phyloP scores from a whole-genome alignment of 2,113 vertebrate genomes.

The Anguilla japonica region DNA sequence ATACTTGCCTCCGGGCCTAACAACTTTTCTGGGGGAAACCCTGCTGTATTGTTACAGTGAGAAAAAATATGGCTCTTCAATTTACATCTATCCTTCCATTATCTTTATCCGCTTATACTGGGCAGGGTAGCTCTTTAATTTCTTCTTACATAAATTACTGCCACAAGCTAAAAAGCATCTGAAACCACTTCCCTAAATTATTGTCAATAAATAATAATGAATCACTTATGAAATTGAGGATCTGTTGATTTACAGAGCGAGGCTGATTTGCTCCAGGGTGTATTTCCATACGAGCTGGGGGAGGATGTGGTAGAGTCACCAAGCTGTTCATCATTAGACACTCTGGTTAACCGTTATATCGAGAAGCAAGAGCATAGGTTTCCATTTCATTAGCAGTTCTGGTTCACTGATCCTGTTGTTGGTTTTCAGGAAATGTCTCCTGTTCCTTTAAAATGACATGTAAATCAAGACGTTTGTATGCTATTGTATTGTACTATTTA shows the following conservation, averaged over 20 bases:
- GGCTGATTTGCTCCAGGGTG: slow-evolving; percentile 52
- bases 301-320: slow-evolving; percentile 55
- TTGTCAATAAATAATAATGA: slow-evolving; percentile 68
- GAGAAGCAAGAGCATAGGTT: not conserved
- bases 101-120: too few relatives aligned
- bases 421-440: not conserved
- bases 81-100: too few relatives aligned
- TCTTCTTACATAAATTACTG: slow-evolving; percentile 59
- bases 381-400: not conserved
- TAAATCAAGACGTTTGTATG: not conserved
- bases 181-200: slow-evolving; percentile 71
- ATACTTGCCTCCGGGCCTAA: too few relatives aligned
- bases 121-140: slow-evolving; percentile 27
- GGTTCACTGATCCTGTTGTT: not conserved
- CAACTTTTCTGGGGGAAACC: too few relatives aligned
- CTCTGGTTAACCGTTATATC: slow-evolving; percentile 26
- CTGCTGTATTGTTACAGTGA: slow-evolving; percentile 47
- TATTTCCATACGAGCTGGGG: slow-evolving; percentile 53
- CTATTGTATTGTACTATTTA: too few relatives aligned
- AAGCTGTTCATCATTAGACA: slow-evolving; percentile 60
- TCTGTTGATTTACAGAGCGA: slow-evolving; percentile 69
- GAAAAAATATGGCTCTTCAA: slow-evolving; percentile 30
- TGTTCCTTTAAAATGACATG: not conserved
- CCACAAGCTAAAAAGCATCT: slow-evolving; percentile 68
- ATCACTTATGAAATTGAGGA: slow-evolving; percentile 58